These are phyloP conservation scores for Arctia plantaginis DNA, from an alignment of 2,888 invertebrate genomes.

Conservation along the genomic window DNA sequence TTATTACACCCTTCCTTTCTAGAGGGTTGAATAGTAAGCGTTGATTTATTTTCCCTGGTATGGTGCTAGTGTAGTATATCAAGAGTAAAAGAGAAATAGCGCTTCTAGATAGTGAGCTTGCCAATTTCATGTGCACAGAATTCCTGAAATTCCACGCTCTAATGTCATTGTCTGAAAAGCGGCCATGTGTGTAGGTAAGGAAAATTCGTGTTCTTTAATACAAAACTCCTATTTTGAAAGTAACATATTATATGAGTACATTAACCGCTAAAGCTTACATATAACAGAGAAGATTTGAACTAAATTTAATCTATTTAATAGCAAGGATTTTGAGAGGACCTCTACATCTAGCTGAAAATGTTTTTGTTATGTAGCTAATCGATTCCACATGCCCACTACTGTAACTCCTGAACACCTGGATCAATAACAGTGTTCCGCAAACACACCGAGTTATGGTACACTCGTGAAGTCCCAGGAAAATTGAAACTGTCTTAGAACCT, in stretches of 20 bases:
- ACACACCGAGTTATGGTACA: no score
- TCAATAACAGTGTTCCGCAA: no score
- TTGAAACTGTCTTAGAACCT: no score
- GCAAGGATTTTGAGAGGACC: no score
- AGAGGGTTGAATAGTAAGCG: not conserved
- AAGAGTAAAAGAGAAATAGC: not conserved
- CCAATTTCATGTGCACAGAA: not conserved
- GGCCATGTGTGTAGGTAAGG: not conserved
- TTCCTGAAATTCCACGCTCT: not conserved
- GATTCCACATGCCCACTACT: no score
- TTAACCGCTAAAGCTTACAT: not conserved
- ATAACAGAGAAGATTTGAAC: not conserved
- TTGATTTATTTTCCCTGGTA: not conserved
- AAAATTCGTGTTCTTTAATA: not conserved
- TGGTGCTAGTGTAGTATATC: not conserved
- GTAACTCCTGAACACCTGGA: no score
- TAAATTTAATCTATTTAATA: not conserved
- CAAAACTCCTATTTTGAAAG: not conserved
- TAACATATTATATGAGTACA: not conserved
- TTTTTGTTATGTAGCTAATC: no score
- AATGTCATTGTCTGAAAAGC: not conserved
- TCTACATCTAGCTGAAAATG: no score
- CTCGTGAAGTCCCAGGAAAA: no score
- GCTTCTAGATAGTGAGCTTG: not conserved
- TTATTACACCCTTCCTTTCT: not conserved